Conservation (phyloP, 2,113 vertebrate genomes). For the Isichthys henryi region DNA sequence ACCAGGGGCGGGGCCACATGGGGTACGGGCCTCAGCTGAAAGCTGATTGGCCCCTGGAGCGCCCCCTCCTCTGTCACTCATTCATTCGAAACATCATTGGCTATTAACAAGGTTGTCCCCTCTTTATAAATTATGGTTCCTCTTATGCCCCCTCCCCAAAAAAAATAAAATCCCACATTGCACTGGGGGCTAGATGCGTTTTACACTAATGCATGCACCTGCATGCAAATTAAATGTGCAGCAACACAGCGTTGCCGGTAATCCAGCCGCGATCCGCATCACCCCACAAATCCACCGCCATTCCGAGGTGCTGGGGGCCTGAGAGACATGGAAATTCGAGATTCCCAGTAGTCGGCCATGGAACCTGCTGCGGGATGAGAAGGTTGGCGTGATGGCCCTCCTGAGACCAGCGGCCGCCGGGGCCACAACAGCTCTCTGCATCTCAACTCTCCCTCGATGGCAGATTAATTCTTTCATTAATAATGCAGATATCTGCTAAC, state of each 20-base stretch:
- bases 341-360: not conserved
- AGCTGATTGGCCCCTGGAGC: not conserved
- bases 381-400: not conserved
- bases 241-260: not conserved
- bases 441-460: not conserved
- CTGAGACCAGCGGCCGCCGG: not conserved
- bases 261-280: not conserved
- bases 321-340: not conserved
- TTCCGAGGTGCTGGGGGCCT: not conserved
- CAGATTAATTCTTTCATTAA: not conserved
- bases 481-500: not conserved
- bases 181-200: not conserved
- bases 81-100: not conserved
- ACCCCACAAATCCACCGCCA: not conserved
- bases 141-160: not conserved
- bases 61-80: not conserved
- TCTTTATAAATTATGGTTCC: not conserved
- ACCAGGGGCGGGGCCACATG: not conserved
- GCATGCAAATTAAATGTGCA: constrained; percentile 5
- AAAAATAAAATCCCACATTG: not conserved
- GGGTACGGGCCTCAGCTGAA: not conserved
- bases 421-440: not conserved
- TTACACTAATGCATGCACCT: not conserved
- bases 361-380: not conserved
- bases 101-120: not conserved